These are phyloP conservation scores for Cyanocitta stelleri DNA, from an alignment of 2,113 vertebrate species.

Conservation along the genomic window DNA sequence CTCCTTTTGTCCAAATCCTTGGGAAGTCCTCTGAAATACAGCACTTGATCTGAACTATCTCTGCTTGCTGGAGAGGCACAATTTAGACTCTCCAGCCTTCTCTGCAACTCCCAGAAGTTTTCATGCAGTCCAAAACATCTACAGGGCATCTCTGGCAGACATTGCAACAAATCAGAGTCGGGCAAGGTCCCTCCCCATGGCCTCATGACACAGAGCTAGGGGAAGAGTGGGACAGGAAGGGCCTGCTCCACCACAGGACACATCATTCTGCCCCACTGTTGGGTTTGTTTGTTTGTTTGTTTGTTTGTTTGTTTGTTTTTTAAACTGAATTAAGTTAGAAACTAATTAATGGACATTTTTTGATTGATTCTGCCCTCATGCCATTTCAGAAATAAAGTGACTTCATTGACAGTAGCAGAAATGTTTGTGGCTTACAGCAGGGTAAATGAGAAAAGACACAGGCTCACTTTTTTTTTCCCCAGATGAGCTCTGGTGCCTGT, in stretches of 20 bases:
- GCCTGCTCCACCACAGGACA: not conserved
- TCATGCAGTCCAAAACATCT: not conserved
- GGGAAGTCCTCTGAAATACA: not conserved
- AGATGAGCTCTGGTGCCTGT: not conserved
- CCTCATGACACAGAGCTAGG: not conserved
- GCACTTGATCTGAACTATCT: not conserved
- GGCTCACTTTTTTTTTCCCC: not conserved
- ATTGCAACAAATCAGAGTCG: fast-evolving
- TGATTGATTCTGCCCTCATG: not conserved
- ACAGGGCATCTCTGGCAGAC: not conserved
- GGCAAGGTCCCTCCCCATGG: not conserved
- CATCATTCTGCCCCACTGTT: not conserved
- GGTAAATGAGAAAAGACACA: not conserved
- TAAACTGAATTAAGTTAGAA: not conserved
- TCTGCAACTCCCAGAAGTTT: not conserved
- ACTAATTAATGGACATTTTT: not conserved
- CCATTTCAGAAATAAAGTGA: not conserved
- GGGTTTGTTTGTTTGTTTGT: too few relatives aligned
- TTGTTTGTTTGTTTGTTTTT: too few relatives aligned
- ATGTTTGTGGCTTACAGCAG: not conserved
- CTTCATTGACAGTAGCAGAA: not conserved
- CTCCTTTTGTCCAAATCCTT: not conserved
- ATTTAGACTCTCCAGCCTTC: not conserved
- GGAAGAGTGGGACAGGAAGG: not conserved
- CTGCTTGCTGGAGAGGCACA: not conserved